A percentile compares a stretch with the other conserved stretches of the same genome.
Conservation (phyloP, 2,113 vertebrate genomes). For the Boulengeromyrus knoepffleri region DNA sequence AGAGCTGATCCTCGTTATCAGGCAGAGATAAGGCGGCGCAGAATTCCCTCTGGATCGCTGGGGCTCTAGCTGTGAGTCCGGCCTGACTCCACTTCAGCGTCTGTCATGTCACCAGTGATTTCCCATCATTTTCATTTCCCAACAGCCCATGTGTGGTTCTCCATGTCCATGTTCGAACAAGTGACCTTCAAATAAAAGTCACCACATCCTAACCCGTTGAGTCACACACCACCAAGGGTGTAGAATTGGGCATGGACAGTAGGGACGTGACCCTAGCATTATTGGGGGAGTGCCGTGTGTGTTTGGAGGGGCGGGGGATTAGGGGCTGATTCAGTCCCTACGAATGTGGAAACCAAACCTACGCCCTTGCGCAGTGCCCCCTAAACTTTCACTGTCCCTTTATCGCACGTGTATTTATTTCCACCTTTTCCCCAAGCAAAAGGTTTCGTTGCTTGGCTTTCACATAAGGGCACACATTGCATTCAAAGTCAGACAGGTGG, state of each 20-base stretch:
- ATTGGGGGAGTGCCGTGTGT: not conserved
- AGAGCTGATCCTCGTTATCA: conserved; percentile 26
- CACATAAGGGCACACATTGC: not conserved
- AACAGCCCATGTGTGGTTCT: not conserved
- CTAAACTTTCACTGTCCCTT: not conserved
- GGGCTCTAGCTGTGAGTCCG: not conserved
- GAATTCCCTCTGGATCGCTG: not conserved
- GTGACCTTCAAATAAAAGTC: not conserved
- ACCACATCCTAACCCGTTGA: not conserved
- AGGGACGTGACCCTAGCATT: not conserved
- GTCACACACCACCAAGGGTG: not conserved
- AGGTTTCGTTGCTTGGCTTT: not conserved
- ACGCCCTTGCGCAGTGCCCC: not conserved
- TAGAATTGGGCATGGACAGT: not conserved
- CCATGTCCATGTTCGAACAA: not conserved
- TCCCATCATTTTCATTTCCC: not conserved
- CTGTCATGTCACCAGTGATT: not conserved
- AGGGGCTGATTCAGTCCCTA: not conserved
- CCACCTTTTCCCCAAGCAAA: not conserved
- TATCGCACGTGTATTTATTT: not conserved
- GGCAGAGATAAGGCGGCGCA: not conserved
- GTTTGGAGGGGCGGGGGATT: not conserved
- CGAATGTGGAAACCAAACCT: not conserved
- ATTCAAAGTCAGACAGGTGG: not conserved
- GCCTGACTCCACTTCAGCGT: not conserved